Evolutionary conservation across 2,888 invertebrate species (phyloP).

Genomic region (Nineta flava): DNA sequence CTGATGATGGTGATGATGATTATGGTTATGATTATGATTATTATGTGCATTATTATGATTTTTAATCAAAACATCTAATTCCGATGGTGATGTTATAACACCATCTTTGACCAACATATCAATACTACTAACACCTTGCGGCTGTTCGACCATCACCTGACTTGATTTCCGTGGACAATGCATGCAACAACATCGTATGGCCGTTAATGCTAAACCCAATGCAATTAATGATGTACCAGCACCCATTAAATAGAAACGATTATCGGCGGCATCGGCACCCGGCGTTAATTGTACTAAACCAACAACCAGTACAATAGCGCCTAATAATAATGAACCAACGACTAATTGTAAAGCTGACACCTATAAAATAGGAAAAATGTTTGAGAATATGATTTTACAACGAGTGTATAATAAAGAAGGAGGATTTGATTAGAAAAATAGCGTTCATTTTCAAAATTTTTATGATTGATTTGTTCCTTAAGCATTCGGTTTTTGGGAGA

Average conservation of each 20-base stretch:
- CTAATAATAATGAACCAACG: slow-evolving; percentile 55
- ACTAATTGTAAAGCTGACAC: slow-evolving; percentile 57
- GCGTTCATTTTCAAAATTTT: too few species aligned
- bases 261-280: slow-evolving; percentile 59
- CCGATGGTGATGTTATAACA: slow-evolving; percentile 35
- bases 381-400: too few species aligned
- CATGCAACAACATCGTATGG: slow-evolving; percentile 50
- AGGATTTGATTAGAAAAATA: too few species aligned
- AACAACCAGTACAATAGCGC: slow-evolving; percentile 57
- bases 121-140: slow-evolving; percentile 33
- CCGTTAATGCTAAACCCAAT: slow-evolving; percentile 44
- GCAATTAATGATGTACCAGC: slow-evolving; percentile 46
- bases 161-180: slow-evolving; percentile 34
- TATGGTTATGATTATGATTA: background rate
- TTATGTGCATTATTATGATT: background rate
- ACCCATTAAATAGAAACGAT: slow-evolving; percentile 53
- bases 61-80: slow-evolving; percentile 37
- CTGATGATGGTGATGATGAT: background rate
- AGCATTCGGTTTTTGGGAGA: too few species aligned
- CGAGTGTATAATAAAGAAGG: too few species aligned
- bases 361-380: slow-evolving; percentile 26
- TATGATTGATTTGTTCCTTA: too few species aligned
- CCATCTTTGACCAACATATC: slow-evolving; percentile 30
- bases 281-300: slow-evolving; percentile 62
- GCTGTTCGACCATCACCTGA: slow-evolving; percentile 22